These are phyloP conservation scores for Sphaerophoria taeniata DNA, from an alignment of 2,888 invertebrate genomes.

Conservation along the genomic window DNA sequence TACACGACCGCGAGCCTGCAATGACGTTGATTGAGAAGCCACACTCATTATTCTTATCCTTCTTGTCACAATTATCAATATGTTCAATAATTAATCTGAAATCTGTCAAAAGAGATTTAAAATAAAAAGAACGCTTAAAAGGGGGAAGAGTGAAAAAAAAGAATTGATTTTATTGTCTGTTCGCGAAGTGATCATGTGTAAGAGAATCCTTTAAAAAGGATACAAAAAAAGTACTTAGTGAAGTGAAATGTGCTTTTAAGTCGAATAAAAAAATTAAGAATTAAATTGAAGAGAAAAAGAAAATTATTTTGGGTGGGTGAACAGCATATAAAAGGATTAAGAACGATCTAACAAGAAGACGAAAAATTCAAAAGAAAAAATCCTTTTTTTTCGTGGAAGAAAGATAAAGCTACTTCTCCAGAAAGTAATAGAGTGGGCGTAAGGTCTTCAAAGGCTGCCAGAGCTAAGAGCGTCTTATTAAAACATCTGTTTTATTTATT, in stretches of 20 bases:
- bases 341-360: slow-evolving; percentile 17
- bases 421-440: slow-evolving; percentile 28
- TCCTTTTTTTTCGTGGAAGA: neutral
- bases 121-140: neutral
- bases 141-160: neutral
- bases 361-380: neutral
- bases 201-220: slow-evolving; percentile 25
- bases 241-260: slow-evolving; percentile 3
- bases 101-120: slow-evolving; percentile 12
- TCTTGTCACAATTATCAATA: slow-evolving; percentile 48
- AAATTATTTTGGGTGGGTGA: slow-evolving; percentile 15
- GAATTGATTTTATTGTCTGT: neutral
- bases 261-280: slow-evolving; percentile 1
- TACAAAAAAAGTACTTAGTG: slow-evolving; percentile 9
- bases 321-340: slow-evolving; percentile 27
- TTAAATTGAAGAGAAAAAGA: slow-evolving; percentile 4
- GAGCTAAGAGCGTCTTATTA: neutral
- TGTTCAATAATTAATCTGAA: slow-evolving; percentile 49
- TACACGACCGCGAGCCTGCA: slow-evolving; percentile 33
- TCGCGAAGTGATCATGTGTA: slow-evolving; percentile 13
- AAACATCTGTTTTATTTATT: too few relatives aligned
- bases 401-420: neutral
- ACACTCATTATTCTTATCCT: slow-evolving; percentile 36
- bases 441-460: neutral
- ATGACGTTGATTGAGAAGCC: slow-evolving; percentile 64